Evolutionary conservation across 1,140 invertebrate genomes (phyloP), one percentile per base, ranked within the genome.

Genomic region (Camponotus floridanus): DNA sequence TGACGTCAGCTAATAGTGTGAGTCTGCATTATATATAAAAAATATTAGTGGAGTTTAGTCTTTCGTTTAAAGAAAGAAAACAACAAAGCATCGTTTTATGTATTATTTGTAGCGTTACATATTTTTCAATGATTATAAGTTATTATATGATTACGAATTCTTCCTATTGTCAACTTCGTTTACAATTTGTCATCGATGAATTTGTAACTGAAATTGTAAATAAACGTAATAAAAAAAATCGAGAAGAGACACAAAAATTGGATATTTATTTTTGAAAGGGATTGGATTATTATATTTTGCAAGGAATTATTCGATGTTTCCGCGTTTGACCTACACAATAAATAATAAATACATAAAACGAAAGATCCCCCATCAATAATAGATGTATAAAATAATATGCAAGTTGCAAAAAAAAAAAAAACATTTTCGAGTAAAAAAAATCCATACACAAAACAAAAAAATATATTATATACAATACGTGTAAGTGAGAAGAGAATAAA

Each of bases 1-100:
- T 51, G 39, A 74, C 11, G 31, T 21, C 31, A 36, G 31, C 26
- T 21, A 73, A 51, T 51, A 51, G 15, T 11, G 26, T 51, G 42
- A 59, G 39, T 45, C 7, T 26, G 68, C 7, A 39, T 39, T 48
- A 18, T 31, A 18, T 31, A 18, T 48, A 74, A 61, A 83, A 83
- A 83, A n/a, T 74, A 61, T 45, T 11, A 61, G 15, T 8, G 13
- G 8, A 15, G 18, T 3, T 74, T 31, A 26, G 26, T 36, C 18
- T 61, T 26, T 73, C 18, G n/a, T 68, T 48, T 15, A 55, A 39
- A 39, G 65, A 13, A 62, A 59, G 45, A 9, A 11, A 3, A 39
- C 26, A 26, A 26, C 26, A 26, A 26, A 26, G 26, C 26, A 15
- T 4, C 39, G 1, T 51, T 71, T 73, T 26, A 18, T n/a, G 13